Base-by-base conservation (phyloP, 2,113 vertebrate genomes). In the Carettochelys insculpta region DNA sequence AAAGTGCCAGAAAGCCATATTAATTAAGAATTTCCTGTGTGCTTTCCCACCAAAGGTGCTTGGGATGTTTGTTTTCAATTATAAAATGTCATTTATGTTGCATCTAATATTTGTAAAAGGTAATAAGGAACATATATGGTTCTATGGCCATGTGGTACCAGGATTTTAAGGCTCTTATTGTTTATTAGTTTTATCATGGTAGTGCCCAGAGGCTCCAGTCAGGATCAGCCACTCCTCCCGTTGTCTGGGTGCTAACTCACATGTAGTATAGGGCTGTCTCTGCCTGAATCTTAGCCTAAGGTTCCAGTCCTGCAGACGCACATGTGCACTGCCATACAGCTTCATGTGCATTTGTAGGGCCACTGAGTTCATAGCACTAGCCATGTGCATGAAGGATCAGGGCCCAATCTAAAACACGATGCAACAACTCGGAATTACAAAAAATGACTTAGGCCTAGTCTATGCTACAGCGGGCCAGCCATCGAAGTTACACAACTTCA, bases 1-100 rank as follows among this genome's bases (percentile, higher is more conserved):
- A 79, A 95, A 96, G 68, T 53, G 89, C 51, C 96, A 95, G 90
- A 94, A 85, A 95, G n/a, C 24, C n/a, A 61, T 84, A 94, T 8
- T 24, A 19, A 83, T 79, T 22, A 88, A 79, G 27, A 89, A 80
- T 87, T 71, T 88, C 92, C 22, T 52, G 54, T 43, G 92, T 52
- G 8, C 76, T 86, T 10, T 38, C 76, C 14, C 17, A 17, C 79
- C 87, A 88, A 90, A 90, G 22, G 41, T 73, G 45, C 45, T 94
- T 86, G 73, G 80, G 24, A 82, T 81, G 84, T 2, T 41, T 91
- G 12, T 45, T 29, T 84, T 38, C 11, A 80, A 27, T n/a, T 89
- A 29, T 50, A 29, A 38, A 43, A 6, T 47, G 41, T 71, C 90
- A 48, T 6, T 80, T 92, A 38, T 89, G 54, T 84, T 52, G 80